Evolutionary conservation across 2,888 invertebrate species (phyloP), one percentile per base, ranked within the genome.

Genomic region (Mesodorylaimus sp.): DNA sequence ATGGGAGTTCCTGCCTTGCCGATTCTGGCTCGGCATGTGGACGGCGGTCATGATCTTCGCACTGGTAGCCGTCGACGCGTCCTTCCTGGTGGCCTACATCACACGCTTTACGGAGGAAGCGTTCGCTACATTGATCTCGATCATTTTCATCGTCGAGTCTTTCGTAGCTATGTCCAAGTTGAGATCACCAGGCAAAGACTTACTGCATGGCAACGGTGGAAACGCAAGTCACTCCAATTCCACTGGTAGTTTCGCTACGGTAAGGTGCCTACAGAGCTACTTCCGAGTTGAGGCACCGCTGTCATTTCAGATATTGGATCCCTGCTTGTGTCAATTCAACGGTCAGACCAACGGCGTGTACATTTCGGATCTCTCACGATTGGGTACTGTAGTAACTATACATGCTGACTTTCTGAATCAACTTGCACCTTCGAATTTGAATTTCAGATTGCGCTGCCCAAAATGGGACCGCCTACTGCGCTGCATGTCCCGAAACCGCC

Each of bases 141-240:
- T 59, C 32, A 61, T 63, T 45, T 65, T 65, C 52, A 60, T 65
- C 26, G 59, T 60, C 38, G 60, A 64, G 53, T 58, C 47, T 13
- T 25, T 39, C 25, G 19, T 42, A 25, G n/a, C 25, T 13, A 37
- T 37, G 47, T 24, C 44, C 2, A 16, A 36, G 87, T 88, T 60
- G 82, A n/a, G n/a, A n/a, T n/a, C n/a, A n/a, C n/a, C n/a, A n/a
- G n/a, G n/a, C n/a, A n/a, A 83, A 7, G 80, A 79, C 64, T 80
- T 81, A 58, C 81, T 75, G 64, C 86, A 27, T 19, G 19, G n/a
- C n/a, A 24, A 26, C 48, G 19, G n/a, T n/a, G n/a, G n/a, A n/a
- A n/a, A n/a, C n/a, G n/a, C n/a, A n/a, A n/a, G n/a, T n/a, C n/a
- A n/a, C n/a, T n/a, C n/a, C n/a, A n/a, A n/a, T n/a, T n/a, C n/a